Evolutionary conservation across 1,140 invertebrate species (phyloP).

Genomic region (Stegodyphus mimosarum): DNA sequence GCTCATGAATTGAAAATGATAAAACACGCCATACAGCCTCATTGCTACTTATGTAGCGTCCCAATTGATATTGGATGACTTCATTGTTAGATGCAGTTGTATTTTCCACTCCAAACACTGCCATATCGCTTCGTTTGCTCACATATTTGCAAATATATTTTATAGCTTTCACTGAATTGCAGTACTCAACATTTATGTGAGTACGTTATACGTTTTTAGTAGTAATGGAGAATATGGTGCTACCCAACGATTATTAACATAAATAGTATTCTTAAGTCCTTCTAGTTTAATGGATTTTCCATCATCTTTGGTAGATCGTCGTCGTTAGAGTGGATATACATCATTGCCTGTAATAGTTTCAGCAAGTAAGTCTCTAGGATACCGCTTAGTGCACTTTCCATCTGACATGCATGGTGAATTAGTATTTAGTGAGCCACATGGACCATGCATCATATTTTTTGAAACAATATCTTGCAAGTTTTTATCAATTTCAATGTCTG

Average conservation of each 20-base stretch:
- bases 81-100: constrained; percentile 2
- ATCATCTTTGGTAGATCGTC: not conserved
- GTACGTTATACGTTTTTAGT: constrained; percentile 63
- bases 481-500: constrained; percentile 12
- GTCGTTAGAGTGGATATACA: constrained; percentile 9
- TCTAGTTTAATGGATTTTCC: constrained; percentile 64
- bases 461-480: constrained; percentile 11
- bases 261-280: constrained; percentile 39
- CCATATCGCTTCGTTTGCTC: constrained; percentile 66
- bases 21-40: constrained; percentile 65
- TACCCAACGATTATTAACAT: constrained; percentile 63
- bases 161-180: constrained; percentile 63
- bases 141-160: constrained; percentile 67
- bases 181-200: constrained; percentile 67
- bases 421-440: constrained; percentile 67
- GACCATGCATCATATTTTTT: constrained; percentile 72
- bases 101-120: constrained; percentile 29
- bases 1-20: constrained; percentile 62
- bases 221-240: constrained; percentile 63
- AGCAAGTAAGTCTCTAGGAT: constrained; percentile 1
- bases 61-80: constrained; percentile 43
- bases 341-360: constrained; percentile 10
- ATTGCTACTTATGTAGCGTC: constrained; percentile 63
- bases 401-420: constrained; percentile 21
- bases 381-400: constrained; percentile 18